These are phyloP conservation scores for Helarctos malayanus DNA, from an alignment of 2,797 vertebrate species.

Conservation along the genomic window DNA sequence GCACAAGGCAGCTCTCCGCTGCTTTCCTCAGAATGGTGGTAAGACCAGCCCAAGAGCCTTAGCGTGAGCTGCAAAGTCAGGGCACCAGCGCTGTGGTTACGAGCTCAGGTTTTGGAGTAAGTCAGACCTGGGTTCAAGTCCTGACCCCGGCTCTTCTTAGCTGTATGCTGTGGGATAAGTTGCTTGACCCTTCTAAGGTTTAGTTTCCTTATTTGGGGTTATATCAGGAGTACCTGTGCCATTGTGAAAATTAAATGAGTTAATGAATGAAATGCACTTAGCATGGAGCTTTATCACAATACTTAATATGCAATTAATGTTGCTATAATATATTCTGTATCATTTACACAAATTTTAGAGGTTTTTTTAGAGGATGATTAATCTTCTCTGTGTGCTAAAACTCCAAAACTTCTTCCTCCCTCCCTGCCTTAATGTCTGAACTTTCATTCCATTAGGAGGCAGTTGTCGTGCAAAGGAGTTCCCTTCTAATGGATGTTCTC, in stretches of 20 bases:
- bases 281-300: background rate
- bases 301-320: background rate
- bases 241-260: background rate
- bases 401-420: background rate
- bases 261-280: background rate
- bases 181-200: background rate
- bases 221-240: background rate
- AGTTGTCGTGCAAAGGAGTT: slow-evolving; percentile 21
- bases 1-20: background rate
- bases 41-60: background rate
- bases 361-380: background rate
- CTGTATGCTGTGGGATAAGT: background rate
- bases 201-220: background rate
- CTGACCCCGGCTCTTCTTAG: background rate
- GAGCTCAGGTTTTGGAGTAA: background rate
- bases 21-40: background rate
- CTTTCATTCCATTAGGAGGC: background rate
- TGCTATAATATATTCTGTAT: background rate
- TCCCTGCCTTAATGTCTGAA: background rate
- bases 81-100: accelerated
- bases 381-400: background rate
- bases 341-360: background rate
- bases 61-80: background rate
- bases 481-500: background rate
- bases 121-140: background rate